Evolutionary conservation across 2,888 invertebrate species (phyloP).

Genomic region (Drosophila stalkeri): DNA sequence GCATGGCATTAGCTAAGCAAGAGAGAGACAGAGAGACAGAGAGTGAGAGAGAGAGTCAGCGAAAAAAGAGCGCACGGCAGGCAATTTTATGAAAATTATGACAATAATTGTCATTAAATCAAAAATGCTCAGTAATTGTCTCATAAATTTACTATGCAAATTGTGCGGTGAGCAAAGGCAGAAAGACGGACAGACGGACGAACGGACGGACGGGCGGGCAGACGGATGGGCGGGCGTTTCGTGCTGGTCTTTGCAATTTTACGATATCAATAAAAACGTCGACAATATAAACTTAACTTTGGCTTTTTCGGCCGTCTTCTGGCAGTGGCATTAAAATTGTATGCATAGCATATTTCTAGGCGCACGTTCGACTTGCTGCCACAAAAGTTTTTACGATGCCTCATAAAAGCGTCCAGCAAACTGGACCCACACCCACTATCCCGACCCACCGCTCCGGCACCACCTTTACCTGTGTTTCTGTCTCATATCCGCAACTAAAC

Average conservation of each 20-base stretch:
- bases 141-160: constrained; percentile 81
- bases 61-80: constrained; percentile 54
- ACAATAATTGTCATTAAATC: constrained; percentile 83
- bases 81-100: constrained; percentile 81
- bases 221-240: constrained; percentile 26
- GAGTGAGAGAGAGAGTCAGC: not conserved
- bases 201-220: not conserved
- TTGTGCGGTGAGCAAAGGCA: constrained; percentile 59
- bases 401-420: constrained; percentile 66
- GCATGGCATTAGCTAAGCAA: constrained; percentile 61
- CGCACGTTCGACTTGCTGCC: constrained; percentile 57
- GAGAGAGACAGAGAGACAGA: not conserved
- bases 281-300: constrained; percentile 79
- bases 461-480: not conserved
- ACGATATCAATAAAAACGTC: constrained; percentile 81
- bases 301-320: constrained; percentile 53
- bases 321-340: constrained; percentile 71
- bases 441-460: not conserved
- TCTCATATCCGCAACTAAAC: not conserved
- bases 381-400: constrained; percentile 75
- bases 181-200: not conserved
- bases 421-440: constrained; percentile 48
- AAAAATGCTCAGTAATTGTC: constrained; percentile 82
- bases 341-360: constrained; percentile 76
- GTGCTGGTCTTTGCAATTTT: constrained; percentile 74